Evolutionary conservation across 92 coral and sea anemone species (phyloP).

Genomic region (Isaurus tuberculatus): DNA sequence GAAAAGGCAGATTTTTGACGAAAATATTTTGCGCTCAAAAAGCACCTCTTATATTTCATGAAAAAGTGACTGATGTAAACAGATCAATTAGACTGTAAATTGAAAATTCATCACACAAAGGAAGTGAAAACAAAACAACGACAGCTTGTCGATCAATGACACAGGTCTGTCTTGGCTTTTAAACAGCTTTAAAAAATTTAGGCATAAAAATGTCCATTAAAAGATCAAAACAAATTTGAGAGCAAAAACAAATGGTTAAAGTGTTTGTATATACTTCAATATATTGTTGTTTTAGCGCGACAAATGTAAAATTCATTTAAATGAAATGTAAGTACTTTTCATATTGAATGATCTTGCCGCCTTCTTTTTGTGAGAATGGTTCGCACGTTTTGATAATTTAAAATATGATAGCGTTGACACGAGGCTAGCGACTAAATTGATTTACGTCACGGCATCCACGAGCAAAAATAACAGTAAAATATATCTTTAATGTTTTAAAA

Average conservation of each 20-base stretch:
- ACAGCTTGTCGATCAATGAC: not conserved
- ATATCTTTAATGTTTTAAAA: not conserved
- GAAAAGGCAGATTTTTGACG: not conserved
- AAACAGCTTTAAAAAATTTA: not conserved
- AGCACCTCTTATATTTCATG: not conserved
- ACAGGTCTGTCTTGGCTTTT: not conserved
- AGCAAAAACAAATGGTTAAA: not conserved
- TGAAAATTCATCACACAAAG: not conserved
- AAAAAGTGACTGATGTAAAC: not conserved
- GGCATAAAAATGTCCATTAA: not conserved
- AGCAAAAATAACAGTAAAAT: too few relatives aligned
- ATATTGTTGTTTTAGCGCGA: not conserved
- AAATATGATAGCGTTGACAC: not conserved
- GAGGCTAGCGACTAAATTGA: not conserved
- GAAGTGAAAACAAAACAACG: not conserved
- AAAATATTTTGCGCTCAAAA: not conserved
- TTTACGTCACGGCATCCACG: not conserved
- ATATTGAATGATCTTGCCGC: slow-evolving; percentile 39
- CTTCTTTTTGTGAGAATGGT: slow-evolving; percentile 28
- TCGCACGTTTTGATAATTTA: not conserved
- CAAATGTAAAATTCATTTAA: not conserved
- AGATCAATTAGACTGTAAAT: not conserved
- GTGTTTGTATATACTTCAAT: not conserved
- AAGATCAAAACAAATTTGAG: not conserved
- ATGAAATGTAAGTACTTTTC: not conserved